phyloP scores from a whole-genome alignment of 1,140 invertebrate species.

The Ruditapes philippinarum region DNA sequence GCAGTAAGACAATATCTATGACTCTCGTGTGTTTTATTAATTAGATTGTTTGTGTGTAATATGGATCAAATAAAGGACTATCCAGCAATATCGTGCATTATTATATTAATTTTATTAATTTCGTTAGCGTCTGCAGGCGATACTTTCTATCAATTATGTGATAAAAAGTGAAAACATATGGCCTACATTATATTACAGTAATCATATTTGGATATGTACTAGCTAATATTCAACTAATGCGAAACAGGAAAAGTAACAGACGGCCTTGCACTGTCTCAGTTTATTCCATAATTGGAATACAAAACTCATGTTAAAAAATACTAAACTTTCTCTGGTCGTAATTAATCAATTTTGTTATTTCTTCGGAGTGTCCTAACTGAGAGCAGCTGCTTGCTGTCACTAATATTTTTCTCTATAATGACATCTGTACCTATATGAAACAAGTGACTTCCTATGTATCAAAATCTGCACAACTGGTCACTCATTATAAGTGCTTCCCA shows the following conservation, averaged over 20 bases:
- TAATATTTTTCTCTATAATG: neutral
- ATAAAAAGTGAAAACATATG: constrained; percentile 42
- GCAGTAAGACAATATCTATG: constrained; percentile 27
- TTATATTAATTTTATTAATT: constrained; percentile 58
- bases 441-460: too few relatives aligned
- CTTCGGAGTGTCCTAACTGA: constrained; percentile 1
- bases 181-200: constrained; percentile 20
- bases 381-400: neutral
- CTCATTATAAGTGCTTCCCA: too few relatives aligned
- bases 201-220: constrained; percentile 49
- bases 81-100: neutral
- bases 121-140: neutral
- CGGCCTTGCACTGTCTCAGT: neutral
- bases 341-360: constrained; percentile 18
- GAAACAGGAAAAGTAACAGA: neutral
- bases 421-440: too few relatives aligned
- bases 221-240: neutral
- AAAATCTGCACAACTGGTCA: too few relatives aligned
- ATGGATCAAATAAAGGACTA: constrained; percentile 35
- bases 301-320: constrained; percentile 14
- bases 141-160: constrained; percentile 39
- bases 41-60: constrained; percentile 40
- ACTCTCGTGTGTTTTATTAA: constrained; percentile 46
- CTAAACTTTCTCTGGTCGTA: neutral
- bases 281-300: constrained; percentile 11